Percentiles rank a stretch among this genome's conserved stretches.
These are phyloP conservation scores for Liopterus haemorrhoidalis DNA, from an alignment of 2,888 invertebrate genomes.

Conservation along the genomic window DNA sequence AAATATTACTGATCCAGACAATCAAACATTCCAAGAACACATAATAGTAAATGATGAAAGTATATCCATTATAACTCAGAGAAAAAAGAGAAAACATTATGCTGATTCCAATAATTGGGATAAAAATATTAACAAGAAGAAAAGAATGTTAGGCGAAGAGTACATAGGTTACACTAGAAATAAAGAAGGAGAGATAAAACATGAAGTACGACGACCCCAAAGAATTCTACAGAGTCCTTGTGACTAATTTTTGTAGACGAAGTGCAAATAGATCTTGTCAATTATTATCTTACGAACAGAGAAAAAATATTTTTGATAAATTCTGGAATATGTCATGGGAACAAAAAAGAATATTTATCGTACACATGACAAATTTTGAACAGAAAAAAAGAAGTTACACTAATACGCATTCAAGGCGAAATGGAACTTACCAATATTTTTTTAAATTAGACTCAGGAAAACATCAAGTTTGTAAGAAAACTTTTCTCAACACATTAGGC, in stretches of 20 bases:
- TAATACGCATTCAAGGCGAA: slow-evolving; percentile 1
- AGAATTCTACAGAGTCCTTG: no score
- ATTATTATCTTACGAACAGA: neutral
- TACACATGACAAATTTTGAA: neutral
- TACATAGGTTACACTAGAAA: slow-evolving; percentile 25
- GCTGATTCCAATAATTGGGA: neutral
- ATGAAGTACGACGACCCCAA: slow-evolving; percentile 19
- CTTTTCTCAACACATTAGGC: slow-evolving; percentile 12
- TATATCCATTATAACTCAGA: neutral
- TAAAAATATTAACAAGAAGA: slow-evolving; percentile 25
- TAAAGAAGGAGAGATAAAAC: slow-evolving; percentile 20
- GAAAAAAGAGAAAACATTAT: neutral
- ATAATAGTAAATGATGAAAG: neutral
- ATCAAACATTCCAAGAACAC: neutral
- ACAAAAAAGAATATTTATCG: neutral
- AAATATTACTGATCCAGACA: neutral
- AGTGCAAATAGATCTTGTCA: neutral
- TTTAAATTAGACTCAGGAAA: neutral
- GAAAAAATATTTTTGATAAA: neutral
- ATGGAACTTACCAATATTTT: neutral
- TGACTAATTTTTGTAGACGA: neutral
- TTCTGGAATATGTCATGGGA: neutral
- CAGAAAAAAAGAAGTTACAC: neutral
- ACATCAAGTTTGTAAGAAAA: slow-evolving; percentile 6
- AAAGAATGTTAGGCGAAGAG: slow-evolving; percentile 25